Conservation (phyloP, 2,113 vertebrate species). For the Lagopus muta region DNA sequence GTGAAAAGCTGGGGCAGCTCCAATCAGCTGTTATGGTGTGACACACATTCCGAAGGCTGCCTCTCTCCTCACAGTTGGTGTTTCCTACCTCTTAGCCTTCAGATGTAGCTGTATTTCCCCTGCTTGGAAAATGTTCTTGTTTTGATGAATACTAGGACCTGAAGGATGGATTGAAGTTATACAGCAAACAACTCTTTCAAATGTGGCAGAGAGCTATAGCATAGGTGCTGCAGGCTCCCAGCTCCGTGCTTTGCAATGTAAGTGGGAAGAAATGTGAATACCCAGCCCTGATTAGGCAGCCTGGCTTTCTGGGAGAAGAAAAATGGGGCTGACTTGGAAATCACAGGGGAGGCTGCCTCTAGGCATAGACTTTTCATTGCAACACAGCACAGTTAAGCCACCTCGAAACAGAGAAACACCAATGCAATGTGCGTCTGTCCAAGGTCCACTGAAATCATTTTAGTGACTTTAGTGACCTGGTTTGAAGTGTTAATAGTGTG, state of each 20-base stretch:
- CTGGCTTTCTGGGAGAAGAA: background rate
- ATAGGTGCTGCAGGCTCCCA: background rate
- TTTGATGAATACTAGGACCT: background rate
- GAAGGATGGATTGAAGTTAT: background rate
- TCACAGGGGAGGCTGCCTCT: background rate
- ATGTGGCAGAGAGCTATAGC: background rate
- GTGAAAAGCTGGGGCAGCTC: background rate
- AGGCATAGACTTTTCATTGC: background rate
- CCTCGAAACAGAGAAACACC: background rate
- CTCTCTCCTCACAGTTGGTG: background rate
- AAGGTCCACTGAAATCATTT: background rate
- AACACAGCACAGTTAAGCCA: background rate
- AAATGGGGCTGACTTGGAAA: background rate
- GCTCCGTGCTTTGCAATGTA: background rate
- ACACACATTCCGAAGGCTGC: background rate
- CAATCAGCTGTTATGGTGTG: background rate
- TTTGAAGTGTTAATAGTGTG: background rate
- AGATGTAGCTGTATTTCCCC: background rate
- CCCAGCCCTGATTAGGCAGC: background rate
- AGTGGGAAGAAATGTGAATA: background rate
- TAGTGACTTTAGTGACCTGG: background rate
- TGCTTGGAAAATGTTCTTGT: background rate
- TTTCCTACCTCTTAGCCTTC: background rate
- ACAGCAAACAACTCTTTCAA: background rate
- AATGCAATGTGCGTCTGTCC: background rate